Conservation (phyloP, 2,888 invertebrate species). For the Clusia tigrina region DNA sequence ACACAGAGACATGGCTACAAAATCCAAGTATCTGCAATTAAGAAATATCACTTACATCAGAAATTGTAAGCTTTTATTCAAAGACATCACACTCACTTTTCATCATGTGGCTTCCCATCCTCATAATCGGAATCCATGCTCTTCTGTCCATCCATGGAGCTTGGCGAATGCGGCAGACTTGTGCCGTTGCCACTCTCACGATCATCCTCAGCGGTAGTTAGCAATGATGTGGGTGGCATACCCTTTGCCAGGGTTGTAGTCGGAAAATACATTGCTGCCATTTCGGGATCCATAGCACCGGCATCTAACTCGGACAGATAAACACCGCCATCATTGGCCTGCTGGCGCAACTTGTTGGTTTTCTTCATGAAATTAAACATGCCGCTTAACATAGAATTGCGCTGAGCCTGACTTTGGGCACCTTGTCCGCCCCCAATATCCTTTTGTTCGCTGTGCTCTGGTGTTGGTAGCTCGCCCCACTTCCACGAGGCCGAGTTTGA, state of each 20-base stretch:
- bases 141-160: conserved; percentile 83
- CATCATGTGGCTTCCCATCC: conserved; percentile 70
- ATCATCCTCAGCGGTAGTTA: conserved; percentile 77
- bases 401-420: conserved; percentile 56
- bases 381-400: conserved; percentile 82
- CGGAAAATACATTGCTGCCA: conserved; percentile 87
- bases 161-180: conserved; percentile 92
- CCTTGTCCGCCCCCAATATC: conserved; percentile 21
- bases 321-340: conserved; percentile 73
- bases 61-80: conserved; percentile 37
- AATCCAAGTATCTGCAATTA: conserved; percentile 65
- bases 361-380: conserved; percentile 94
- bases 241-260: conserved; percentile 52
- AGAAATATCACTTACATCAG: neutral
- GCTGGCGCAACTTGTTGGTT: conserved; percentile 70
- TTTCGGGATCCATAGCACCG: conserved; percentile 90
- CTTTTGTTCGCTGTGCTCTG: conserved; percentile 46
- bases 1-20: conserved; percentile 80
- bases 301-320: conserved; percentile 89
- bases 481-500: conserved; percentile 74
- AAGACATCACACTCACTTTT: conserved; percentile 61
- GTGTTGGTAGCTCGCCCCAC: conserved; percentile 84
- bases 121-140: conserved; percentile 87
- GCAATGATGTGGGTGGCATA: conserved; percentile 24
- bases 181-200: conserved; percentile 96